Base-by-base conservation (phyloP, 23 tunicate genomes). In the Trididemnum miniatum region DNA sequence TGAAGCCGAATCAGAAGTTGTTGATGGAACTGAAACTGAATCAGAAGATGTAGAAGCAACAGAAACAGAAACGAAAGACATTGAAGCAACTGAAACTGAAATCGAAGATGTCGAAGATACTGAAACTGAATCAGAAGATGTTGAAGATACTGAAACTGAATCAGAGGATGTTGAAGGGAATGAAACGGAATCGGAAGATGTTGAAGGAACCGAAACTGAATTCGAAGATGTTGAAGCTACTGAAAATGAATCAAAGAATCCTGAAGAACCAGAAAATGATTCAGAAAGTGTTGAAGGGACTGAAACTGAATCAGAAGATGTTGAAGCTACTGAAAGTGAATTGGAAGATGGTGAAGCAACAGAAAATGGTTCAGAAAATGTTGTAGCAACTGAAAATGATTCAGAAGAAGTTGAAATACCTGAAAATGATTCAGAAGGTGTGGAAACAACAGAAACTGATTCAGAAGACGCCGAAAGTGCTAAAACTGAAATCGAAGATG, bases 61-160 rank as follows among this genome's bases (percentile, higher is more conserved):
- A n/a, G n/a, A n/a, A n/a, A n/a, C n/a, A n/a, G n/a, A n/a, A n/a
- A n/a, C n/a, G n/a, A n/a, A n/a, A n/a, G n/a, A n/a, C n/a, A 26
- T 18, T 65, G 72, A 23, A 18, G 72, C 20, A 18, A 26, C 20
- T 65, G 72, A 23, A 18, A 26, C 20, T 65, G 72, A 65, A 18
- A 26, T 9, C 23, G 72, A 65, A 18, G 72, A 65, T 65, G 72
- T 9, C 23, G 77, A 71, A n/a, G 44, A 9, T 71, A 54, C 24
- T 71, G 77, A 71, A 7, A 30, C 25, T 71, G 77, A 33, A 20
- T 54, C 25, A 20, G 77, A 71, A 20, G 54, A 22, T 71, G 77
- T 7, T 29, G 54, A 33, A n/a, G 54, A 71, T 71, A 54, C 25
- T 71, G 77, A 22, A 7, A 30, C 25, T 71, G 77, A 31, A 20